phyloP scores from a whole-genome alignment of 2,888 invertebrate genomes.

The Sialis fuliginosa region DNA sequence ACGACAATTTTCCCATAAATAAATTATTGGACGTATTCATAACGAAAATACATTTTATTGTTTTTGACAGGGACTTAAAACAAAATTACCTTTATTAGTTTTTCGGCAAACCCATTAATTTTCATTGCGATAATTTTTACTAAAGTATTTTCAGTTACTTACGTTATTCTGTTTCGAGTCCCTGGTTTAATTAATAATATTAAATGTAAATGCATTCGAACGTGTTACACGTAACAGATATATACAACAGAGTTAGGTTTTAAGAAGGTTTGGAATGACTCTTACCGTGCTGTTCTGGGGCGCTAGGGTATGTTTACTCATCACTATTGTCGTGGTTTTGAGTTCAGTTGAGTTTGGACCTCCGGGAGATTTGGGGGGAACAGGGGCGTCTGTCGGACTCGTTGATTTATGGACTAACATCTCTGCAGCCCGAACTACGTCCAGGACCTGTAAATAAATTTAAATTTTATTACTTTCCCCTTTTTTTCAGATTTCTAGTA shows the following conservation, averaged over 20 bases:
- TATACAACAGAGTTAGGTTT: constrained; percentile 1
- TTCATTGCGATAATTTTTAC: background rate
- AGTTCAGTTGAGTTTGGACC: constrained; percentile 29
- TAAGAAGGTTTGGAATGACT: constrained; percentile 11
- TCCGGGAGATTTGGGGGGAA: constrained; percentile 58
- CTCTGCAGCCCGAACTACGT: constrained; percentile 80
- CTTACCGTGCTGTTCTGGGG: constrained; percentile 44
- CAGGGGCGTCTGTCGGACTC: constrained; percentile 31
- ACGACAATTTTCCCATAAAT: constrained; percentile 1
- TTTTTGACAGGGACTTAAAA: background rate
- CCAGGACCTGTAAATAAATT: constrained; percentile 44
- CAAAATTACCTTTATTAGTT: background rate
- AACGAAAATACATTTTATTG: background rate
- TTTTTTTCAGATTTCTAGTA: too few species aligned
- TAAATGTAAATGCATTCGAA: too few species aligned
- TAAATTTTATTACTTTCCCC: background rate
- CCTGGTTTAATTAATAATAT: background rate
- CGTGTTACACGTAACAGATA: too few species aligned
- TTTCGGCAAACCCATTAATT: background rate
- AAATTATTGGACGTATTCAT: constrained; percentile 1
- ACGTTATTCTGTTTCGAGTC: background rate
- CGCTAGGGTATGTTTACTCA: constrained; percentile 83
- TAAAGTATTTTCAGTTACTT: too few species aligned
- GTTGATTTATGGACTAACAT: constrained; percentile 45
- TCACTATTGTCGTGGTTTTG: constrained; percentile 84